These are phyloP conservation scores for Neelides sp. DNA, from an alignment of 1,140 invertebrate species.

Conservation along the genomic window DNA sequence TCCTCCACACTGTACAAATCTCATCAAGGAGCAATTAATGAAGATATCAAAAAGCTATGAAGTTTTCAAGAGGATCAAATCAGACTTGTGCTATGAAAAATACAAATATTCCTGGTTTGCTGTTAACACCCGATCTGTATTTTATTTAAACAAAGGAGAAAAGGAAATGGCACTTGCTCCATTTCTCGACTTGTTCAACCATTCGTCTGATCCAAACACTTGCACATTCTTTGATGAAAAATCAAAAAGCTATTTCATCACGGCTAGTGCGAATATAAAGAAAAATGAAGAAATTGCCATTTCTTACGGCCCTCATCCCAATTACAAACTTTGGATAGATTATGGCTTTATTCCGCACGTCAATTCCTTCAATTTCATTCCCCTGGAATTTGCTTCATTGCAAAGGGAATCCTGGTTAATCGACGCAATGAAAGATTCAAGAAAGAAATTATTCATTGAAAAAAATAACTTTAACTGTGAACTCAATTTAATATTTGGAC, in stretches of 20 bases:
- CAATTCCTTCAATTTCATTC: slow-evolving; percentile 15
- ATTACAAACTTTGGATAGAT: slow-evolving; percentile 51
- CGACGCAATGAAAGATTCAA: slow-evolving; percentile 7
- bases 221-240: slow-evolving; percentile 41
- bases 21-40: background rate
- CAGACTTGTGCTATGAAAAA: slow-evolving; percentile 33
- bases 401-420: slow-evolving; percentile 3
- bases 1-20: background rate
- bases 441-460: slow-evolving; percentile 18
- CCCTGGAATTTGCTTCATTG: too few species aligned
- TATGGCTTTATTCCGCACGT: slow-evolving; percentile 55
- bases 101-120: slow-evolving; percentile 52
- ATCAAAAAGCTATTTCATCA: slow-evolving; percentile 44
- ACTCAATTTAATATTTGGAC: slow-evolving; percentile 15
- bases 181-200: slow-evolving; percentile 67
- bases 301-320: slow-evolving; percentile 58
- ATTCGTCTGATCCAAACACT: slow-evolving; percentile 42
- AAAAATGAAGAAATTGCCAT: slow-evolving; percentile 56
- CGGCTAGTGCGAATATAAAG: slow-evolving; percentile 37
- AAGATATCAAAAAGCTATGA: background rate
- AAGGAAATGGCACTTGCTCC: slow-evolving; percentile 57
- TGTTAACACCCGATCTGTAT: slow-evolving; percentile 63
- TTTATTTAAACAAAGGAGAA: slow-evolving; percentile 33
- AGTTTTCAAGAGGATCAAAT: background rate
- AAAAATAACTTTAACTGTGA: slow-evolving; percentile 12